Percentiles rank a stretch among this genome's conserved stretches.
Conservation (phyloP, 2,888 invertebrate species). For the Eristalinus aeneus region DNA sequence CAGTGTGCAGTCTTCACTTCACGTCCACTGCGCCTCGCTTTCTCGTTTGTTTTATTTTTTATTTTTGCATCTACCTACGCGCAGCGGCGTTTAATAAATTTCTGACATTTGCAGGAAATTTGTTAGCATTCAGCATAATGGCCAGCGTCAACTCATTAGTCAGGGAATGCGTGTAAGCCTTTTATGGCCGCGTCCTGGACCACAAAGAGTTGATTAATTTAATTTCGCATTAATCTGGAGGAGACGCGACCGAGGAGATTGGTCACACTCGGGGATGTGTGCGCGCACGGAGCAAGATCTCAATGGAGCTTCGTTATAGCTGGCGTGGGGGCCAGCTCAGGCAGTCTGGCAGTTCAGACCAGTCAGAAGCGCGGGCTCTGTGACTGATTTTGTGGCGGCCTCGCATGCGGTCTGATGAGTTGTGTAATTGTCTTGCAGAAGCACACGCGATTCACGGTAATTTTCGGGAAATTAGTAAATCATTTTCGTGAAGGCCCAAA, state of each 20-base stretch:
- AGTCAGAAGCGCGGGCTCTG: neutral
- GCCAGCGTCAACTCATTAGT: conserved; percentile 47
- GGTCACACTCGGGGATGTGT: conserved; percentile 53
- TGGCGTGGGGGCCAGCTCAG: neutral
- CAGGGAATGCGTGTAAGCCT: conserved; percentile 60
- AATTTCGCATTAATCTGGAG: conserved; percentile 62
- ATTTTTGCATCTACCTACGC: conserved; percentile 56
- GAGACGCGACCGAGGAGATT: conserved; percentile 27
- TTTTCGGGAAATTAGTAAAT: conserved; percentile 39
- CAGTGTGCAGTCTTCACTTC: too few relatives aligned
- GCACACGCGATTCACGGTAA: conserved; percentile 59
- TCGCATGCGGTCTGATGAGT: conserved; percentile 36
- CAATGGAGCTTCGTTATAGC: conserved; percentile 54
- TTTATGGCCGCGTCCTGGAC: conserved; percentile 30
- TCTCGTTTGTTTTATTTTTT: neutral
- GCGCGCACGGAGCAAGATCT: neutral
- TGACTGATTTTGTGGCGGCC: conserved; percentile 43
- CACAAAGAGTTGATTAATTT: conserved; percentile 67
- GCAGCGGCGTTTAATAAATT: conserved; percentile 41
- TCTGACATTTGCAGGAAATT: conserved; percentile 64
- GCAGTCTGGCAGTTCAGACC: neutral
- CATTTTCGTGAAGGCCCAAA: conserved; percentile 30
- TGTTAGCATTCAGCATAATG: conserved; percentile 26
- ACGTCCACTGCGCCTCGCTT: neutral
- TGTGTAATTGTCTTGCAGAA: conserved; percentile 44